Evolutionary conservation across 2,888 invertebrate genomes (phyloP).

Genomic region (Drosophila fungiperda): DNA sequence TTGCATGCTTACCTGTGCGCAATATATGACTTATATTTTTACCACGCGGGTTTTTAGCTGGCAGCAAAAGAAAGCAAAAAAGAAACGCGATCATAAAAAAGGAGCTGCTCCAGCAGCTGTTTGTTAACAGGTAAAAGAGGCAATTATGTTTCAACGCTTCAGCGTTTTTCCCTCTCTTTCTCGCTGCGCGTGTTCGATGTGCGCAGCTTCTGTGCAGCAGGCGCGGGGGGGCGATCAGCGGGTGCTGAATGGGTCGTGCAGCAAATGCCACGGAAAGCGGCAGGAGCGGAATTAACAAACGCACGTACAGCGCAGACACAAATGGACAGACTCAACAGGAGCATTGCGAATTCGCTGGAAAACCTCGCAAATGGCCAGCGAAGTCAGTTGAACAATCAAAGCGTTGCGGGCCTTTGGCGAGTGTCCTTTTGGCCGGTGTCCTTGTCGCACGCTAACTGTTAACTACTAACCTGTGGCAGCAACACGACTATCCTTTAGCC

Average conservation of each 20-base stretch:
- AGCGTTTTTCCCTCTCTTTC: neutral
- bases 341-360: conserved; percentile 58
- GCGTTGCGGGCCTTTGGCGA: conserved; percentile 15
- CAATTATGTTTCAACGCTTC: neutral
- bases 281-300: conserved; percentile 18
- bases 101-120: conserved; percentile 8
- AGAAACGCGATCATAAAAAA: conserved; percentile 6
- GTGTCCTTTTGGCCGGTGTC: conserved; percentile 61
- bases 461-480: conserved; percentile 57
- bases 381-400: conserved; percentile 28
- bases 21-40: neutral
- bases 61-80: neutral
- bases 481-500: neutral
- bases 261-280: conserved; percentile 64
- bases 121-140: conserved; percentile 1
- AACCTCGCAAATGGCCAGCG: conserved; percentile 12
- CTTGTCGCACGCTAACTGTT: conserved; percentile 64
- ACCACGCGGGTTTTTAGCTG: neutral
- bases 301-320: neutral
- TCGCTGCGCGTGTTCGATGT: conserved; percentile 36
- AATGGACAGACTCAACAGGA: conserved; percentile 29
- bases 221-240: conserved; percentile 51
- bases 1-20: neutral
- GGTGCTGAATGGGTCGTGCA: conserved; percentile 55
- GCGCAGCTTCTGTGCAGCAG: conserved; percentile 54